A percentile compares a stretch with the other conserved stretches of the same genome.
These are phyloP conservation scores for Vidua macroura DNA, from an alignment of 2,113 vertebrate species.

Conservation along the genomic window DNA sequence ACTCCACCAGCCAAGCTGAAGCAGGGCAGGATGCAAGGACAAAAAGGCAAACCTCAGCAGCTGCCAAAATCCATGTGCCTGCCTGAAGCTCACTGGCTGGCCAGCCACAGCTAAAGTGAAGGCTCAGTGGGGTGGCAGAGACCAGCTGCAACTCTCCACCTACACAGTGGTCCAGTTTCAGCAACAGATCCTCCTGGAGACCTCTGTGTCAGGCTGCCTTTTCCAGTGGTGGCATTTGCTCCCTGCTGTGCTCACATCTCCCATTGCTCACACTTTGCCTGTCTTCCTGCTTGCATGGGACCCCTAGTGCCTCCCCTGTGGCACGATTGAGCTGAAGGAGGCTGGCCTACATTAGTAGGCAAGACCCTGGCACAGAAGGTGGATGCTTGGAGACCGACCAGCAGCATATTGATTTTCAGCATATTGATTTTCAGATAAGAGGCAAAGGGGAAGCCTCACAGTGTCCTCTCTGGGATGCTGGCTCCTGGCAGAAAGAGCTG, in stretches of 20 bases:
- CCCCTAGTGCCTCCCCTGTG: too few relatives aligned
- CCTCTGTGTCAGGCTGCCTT: neutral
- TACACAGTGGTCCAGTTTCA: accelerated
- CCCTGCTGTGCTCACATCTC: neutral
- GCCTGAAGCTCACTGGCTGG: neutral
- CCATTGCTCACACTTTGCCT: neutral
- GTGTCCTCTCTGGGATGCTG: accelerated
- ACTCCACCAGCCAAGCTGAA: neutral
- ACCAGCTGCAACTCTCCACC: neutral
- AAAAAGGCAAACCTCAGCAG: neutral
- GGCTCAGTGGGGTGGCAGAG: neutral
- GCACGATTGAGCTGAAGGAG: accelerated
- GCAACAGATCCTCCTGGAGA: neutral
- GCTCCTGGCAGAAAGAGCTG: neutral
- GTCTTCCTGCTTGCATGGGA: neutral
- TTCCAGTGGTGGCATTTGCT: neutral
- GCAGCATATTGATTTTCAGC: neutral
- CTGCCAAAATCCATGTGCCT: neutral
- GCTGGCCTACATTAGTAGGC: accelerated
- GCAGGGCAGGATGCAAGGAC: neutral
- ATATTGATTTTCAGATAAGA: neutral
- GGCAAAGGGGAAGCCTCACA: neutral
- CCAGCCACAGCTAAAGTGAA: neutral
- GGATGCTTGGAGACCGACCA: neutral
- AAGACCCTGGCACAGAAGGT: neutral